Percentiles rank a stretch among this genome's conserved stretches.
Evolutionary conservation across 2,888 invertebrate genomes (phyloP).

Genomic region (Dynastes tityus): DNA sequence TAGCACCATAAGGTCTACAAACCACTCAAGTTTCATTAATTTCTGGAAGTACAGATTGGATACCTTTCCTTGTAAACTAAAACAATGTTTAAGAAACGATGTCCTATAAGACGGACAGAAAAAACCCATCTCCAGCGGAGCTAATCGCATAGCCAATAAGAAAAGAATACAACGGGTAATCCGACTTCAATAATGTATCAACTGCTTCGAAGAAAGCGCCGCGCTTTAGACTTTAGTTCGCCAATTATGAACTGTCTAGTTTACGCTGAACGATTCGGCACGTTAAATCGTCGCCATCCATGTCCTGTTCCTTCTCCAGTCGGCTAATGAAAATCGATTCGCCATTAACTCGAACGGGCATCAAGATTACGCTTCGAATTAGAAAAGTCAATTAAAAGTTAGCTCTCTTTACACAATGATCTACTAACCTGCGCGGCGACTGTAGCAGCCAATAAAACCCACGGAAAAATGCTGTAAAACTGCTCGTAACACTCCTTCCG

Average conservation of each 20-base stretch:
- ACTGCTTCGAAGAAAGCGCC: not conserved
- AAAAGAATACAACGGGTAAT: no score
- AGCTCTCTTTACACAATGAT: constrained; percentile 43
- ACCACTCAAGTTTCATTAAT: no score
- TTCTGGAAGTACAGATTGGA: no score
- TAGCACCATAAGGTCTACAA: no score
- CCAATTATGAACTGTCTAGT: constrained; percentile 52
- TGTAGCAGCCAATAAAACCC: constrained; percentile 18
- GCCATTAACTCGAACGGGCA: constrained; percentile 40
- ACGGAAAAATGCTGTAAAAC: constrained; percentile 27
- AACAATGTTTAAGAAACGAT: no score
- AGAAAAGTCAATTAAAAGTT: constrained; percentile 60
- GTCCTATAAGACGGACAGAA: no score
- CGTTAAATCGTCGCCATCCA: constrained; percentile 55
- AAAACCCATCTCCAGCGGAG: no score
- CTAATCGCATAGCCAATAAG: no score
- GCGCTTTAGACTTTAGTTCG: not conserved
- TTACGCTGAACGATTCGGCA: constrained; percentile 52
- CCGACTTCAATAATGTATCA: constrained; percentile 4
- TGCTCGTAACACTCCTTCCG: constrained; percentile 27
- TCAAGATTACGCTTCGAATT: constrained; percentile 52
- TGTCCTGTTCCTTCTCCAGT: no score
- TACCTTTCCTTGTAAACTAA: no score
- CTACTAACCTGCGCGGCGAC: no score
- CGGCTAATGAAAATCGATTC: constrained; percentile 55